Evolutionary conservation across 2,113 vertebrate genomes (phyloP).

Genomic region (Numenius arquata): DNA sequence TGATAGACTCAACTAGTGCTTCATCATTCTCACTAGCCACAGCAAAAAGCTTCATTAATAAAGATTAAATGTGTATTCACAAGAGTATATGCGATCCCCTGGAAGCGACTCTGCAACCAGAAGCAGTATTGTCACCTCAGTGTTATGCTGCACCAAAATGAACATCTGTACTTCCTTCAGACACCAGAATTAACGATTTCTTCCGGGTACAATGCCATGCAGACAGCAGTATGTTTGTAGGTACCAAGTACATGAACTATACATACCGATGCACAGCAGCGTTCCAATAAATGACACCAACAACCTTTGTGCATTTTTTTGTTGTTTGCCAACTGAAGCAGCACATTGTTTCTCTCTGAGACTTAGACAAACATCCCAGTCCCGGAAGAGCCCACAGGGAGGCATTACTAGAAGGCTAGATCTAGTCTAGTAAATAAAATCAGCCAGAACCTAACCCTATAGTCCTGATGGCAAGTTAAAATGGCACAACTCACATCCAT

Average conservation of each 20-base stretch:
- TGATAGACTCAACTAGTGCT: not conserved
- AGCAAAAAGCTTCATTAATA: not conserved
- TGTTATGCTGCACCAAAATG: not conserved
- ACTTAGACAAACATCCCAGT: not conserved
- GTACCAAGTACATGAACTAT: not conserved
- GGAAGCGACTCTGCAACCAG: not conserved
- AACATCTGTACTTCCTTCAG: not conserved
- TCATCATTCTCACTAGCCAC: not conserved
- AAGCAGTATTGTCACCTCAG: not conserved
- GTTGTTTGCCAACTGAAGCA: not conserved
- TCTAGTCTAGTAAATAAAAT: not conserved
- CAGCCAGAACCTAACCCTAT: not conserved
- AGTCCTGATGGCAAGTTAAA: not conserved
- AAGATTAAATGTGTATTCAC: not conserved
- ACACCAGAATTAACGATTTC: not conserved
- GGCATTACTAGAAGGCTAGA: not conserved
- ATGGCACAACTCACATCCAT: not conserved
- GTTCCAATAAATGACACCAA: not conserved
- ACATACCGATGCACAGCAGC: fast-evolving
- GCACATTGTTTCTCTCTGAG: not conserved
- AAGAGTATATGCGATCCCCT: not conserved
- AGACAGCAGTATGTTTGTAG: not conserved
- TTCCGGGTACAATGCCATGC: not conserved
- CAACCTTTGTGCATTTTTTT: not conserved
- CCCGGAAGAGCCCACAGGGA: not conserved